These are phyloP conservation scores for Rotaria sp. DNA, from an alignment of 2,888 invertebrate genomes.

Conservation along the genomic window DNA sequence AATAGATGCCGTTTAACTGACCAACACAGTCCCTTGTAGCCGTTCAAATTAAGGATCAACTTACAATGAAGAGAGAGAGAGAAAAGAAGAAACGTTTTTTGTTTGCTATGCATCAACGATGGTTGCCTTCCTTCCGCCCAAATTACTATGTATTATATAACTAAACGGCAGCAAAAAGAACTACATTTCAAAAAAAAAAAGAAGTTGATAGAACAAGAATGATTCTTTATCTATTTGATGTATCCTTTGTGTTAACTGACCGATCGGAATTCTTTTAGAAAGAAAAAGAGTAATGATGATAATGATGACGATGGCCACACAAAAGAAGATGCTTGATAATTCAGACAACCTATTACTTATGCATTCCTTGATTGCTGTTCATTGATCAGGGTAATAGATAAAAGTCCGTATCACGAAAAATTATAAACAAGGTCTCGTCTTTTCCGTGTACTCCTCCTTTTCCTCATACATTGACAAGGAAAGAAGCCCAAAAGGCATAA, in stretches of 20 bases:
- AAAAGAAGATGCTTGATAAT: background rate
- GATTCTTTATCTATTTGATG: background rate
- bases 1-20: constrained; percentile 4
- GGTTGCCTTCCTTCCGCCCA: background rate
- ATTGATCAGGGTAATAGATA: background rate
- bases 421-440: background rate
- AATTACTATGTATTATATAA: background rate
- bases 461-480: background rate
- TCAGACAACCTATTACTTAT: background rate
- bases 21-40: background rate
- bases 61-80: background rate
- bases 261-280: background rate
- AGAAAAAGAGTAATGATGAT: background rate
- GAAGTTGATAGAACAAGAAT: background rate
- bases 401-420: background rate
- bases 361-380: background rate
- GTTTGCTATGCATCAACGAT: background rate
- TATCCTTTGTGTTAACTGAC: background rate
- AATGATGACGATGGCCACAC: background rate
- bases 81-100: background rate
- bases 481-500: background rate
- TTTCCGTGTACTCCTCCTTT: background rate
- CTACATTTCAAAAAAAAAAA: background rate
- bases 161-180: background rate
- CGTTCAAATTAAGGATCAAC: background rate